A percentile compares a stretch with the other conserved stretches of the same genome.
phyloP scores from a whole-genome alignment of 2,797 vertebrate species.

The Poliocrania exsul region DNA sequence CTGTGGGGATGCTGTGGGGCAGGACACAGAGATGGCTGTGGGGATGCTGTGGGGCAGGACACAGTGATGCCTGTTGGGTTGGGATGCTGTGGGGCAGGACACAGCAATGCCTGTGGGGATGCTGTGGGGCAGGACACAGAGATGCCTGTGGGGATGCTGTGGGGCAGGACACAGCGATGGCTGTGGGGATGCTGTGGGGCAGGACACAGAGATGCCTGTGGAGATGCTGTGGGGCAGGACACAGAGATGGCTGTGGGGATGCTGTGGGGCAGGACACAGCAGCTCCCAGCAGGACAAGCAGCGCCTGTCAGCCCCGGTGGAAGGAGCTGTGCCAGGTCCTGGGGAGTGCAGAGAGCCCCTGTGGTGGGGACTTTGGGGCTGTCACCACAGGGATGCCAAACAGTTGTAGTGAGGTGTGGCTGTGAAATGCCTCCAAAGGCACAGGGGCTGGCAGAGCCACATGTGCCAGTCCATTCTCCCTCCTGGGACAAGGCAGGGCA shows the following conservation, averaged over 20 bases:
- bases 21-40: not conserved
- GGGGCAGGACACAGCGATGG: no score
- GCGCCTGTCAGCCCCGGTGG: not conserved
- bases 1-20: not conserved
- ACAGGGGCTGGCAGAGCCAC: not conserved
- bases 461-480: rapidly evolving
- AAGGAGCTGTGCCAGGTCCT: not conserved
- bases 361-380: rapidly evolving
- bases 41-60: not conserved
- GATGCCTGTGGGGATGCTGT: no score
- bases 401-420: rapidly evolving
- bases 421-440: not conserved
- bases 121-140: no score
- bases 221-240: no score
- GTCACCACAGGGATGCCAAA: rapidly evolving
- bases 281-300: not conserved
- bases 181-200: no score
- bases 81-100: no score
- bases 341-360: no score
- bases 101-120: no score
- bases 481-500: rapidly evolving
- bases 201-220: no score
- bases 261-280: not conserved
- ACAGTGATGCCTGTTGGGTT: no score
- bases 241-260: no score